phyloP scores from a whole-genome alignment of 37 sponge, comb jelly and placozoan genomes.

The Diacarnus erythraeanus region DNA sequence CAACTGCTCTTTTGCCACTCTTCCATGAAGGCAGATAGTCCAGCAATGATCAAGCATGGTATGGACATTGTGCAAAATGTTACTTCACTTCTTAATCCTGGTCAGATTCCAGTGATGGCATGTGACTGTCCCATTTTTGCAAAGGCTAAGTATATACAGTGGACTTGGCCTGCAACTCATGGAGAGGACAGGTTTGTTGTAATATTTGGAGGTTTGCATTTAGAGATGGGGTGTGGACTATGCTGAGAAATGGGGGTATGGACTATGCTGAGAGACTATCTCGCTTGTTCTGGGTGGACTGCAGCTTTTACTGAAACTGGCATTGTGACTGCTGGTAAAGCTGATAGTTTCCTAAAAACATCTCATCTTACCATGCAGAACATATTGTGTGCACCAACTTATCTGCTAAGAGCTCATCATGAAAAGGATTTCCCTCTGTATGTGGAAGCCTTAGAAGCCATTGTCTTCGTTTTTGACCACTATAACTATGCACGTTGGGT shows the following conservation, averaged over 20 bases:
- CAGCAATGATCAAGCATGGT: slow-evolving; percentile 1
- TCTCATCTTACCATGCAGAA: slow-evolving; percentile 6
- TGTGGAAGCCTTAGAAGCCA: background rate
- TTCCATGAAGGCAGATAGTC: background rate
- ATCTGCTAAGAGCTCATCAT: no score
- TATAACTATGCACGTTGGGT: background rate
- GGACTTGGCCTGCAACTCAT: background rate
- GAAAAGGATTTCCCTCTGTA: background rate
- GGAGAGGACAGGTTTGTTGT: background rate
- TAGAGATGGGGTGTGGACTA: no score
- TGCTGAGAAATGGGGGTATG: no score
- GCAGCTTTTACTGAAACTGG: background rate
- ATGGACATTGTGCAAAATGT: background rate
- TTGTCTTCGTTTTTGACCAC: background rate
- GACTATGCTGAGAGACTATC: background rate
- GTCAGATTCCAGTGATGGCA: background rate
- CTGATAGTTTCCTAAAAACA: background rate
- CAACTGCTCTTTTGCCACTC: background rate
- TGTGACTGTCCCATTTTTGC: slow-evolving; percentile 1
- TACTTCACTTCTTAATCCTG: background rate
- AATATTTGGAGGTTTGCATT: background rate
- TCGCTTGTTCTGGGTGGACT: background rate
- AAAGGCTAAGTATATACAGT: background rate
- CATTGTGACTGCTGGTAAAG: background rate
- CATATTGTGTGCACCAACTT: no score